Evolutionary conservation across 2,888 invertebrate genomes (phyloP), one percentile per base, ranked within the genome.

Genomic region (Pyrocoelia pectoralis): DNA sequence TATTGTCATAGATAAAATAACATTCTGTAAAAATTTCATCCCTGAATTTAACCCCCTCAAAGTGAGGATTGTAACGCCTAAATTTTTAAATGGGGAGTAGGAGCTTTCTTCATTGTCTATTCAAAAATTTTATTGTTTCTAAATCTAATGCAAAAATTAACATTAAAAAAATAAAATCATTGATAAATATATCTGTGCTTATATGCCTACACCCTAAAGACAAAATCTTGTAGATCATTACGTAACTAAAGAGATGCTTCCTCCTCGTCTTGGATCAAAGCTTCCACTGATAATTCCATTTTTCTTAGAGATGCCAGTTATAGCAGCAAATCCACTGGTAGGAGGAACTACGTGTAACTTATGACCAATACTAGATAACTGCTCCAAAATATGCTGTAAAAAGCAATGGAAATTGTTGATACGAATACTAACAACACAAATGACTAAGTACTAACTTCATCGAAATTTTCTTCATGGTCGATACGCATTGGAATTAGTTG

Each of bases 261-360:
- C 87, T 1, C 80, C 69, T 56, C 87, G 76, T 69, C 87, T 80
- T 4, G 73, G 77, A 73, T 87, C 87, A 57, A 54, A 72, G 15
- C 73, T 72, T 2, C 73, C 77, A 17, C 81, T 76, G 5, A 83
- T 76, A 43, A 80, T 80, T 14, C 84, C 85, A 17, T 80, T 76
- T 62, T 84, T 81, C 51, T 84, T 81, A 12, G 81, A 81, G 2
- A 86, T 83, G 0, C 84, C 86, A 1, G 88, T 86, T 59, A 89
- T 80, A 2, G 89, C 87, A 1, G 89, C 87, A 76, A 90, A 89
- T 1, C 89, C 88, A 8, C 87, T 85, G 0, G 84, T 29, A 5
- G 33, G 10, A 10, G 15, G 14, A 13, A 18, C 15, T 8, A 80
- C 77, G 0, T 79, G 81, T 1, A 83, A 81, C 2, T 81, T 80